phyloP scores from a whole-genome alignment of 1,140 invertebrate genomes.

The Elysia chlorotica region DNA sequence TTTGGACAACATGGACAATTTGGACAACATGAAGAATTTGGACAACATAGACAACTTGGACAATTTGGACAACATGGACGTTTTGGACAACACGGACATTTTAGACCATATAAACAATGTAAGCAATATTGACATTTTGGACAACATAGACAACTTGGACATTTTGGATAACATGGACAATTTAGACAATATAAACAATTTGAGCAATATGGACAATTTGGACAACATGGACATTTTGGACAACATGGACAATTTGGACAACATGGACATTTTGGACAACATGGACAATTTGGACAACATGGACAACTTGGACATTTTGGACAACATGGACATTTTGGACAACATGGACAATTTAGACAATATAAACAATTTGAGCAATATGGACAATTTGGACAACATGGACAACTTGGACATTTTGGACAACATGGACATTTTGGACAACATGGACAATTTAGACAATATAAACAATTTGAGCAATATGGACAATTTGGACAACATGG shows the following conservation, averaged over 20 bases:
- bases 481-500: neutral
- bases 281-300: neutral
- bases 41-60: neutral
- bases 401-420: neutral
- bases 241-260: neutral
- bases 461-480: neutral
- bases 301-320: neutral
- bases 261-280: neutral
- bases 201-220: neutral
- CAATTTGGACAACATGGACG: neutral
- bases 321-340: too few relatives aligned
- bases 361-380: neutral
- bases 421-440: too few relatives aligned
- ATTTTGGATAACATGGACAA: neutral
- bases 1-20: neutral
- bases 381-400: too few relatives aligned
- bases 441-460: neutral
- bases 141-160: neutral
- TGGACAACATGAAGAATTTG: neutral
- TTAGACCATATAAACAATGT: too few relatives aligned
- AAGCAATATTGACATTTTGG: neutral
- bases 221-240: neutral
- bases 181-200: neutral
- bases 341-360: neutral
- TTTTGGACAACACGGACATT: neutral